phyloP scores from a whole-genome alignment of 2,113 vertebrate species.

The Macrotus californicus region DNA sequence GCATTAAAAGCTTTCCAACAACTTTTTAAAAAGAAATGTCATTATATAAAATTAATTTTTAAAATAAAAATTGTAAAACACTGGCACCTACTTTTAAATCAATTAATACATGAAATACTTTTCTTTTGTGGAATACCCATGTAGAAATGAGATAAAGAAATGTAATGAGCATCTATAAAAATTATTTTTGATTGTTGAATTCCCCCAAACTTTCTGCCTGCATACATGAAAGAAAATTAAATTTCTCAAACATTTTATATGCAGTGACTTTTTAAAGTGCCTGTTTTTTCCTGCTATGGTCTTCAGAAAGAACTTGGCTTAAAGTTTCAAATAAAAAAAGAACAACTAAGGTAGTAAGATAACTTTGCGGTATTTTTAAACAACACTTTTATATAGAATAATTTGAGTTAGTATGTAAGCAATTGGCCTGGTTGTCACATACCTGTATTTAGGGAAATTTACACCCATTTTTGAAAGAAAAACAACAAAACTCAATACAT shows the following conservation, averaged over 20 bases:
- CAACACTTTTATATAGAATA: constrained; percentile 48
- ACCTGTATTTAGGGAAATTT: constrained; percentile 54
- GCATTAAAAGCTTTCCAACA: neutral
- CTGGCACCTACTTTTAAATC: constrained; percentile 65
- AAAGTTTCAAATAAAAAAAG: constrained; percentile 73
- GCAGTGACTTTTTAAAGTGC: constrained; percentile 69
- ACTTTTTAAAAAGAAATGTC: constrained; percentile 5
- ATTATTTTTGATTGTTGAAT: constrained; percentile 73
- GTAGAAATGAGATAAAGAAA: constrained; percentile 71
- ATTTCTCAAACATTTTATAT: constrained; percentile 73
- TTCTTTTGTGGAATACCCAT: constrained; percentile 70
- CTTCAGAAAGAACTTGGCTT: constrained; percentile 68
- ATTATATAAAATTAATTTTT: constrained; percentile 70
- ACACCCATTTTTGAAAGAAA: constrained; percentile 44
- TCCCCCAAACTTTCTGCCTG: constrained; percentile 54
- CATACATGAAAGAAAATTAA: constrained; percentile 69
- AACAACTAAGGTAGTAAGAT: neutral
- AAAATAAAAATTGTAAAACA: constrained; percentile 65
- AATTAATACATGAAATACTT: constrained; percentile 58
- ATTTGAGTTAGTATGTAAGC: constrained; percentile 43
- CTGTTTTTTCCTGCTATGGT: constrained; percentile 67
- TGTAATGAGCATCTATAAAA: constrained; percentile 74
- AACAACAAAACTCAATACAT: constrained; percentile 29
- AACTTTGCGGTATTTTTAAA: constrained; percentile 55
- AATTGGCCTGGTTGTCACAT: constrained; percentile 55